These are phyloP conservation scores for Sarcophaga caerulescens DNA, from an alignment of 2,888 invertebrate genomes.

Conservation along the genomic window DNA sequence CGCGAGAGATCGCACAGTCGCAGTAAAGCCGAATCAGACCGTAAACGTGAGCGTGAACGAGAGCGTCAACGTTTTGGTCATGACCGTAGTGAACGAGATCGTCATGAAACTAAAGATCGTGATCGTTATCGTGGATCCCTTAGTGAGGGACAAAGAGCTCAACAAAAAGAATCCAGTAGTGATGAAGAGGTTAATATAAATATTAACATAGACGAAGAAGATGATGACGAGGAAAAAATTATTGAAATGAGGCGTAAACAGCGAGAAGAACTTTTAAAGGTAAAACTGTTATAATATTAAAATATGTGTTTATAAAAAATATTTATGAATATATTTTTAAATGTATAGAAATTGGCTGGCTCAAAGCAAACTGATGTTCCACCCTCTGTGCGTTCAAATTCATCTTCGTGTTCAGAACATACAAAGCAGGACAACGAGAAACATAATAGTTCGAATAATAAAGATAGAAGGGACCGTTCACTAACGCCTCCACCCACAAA, in stretches of 20 bases:
- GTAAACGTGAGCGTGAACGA: slow-evolving; percentile 78
- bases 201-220: slow-evolving; percentile 92
- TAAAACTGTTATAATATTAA: slow-evolving; percentile 76
- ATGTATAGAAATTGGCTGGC: slow-evolving; percentile 59
- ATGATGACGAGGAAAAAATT: slow-evolving; percentile 95
- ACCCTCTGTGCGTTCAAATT: neutral
- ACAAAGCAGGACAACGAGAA: slow-evolving; percentile 16
- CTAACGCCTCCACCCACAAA: slow-evolving; percentile 29
- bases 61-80: slow-evolving; percentile 75
- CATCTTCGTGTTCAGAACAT: slow-evolving; percentile 25
- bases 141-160: slow-evolving; percentile 89
- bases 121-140: slow-evolving; percentile 87
- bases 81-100: slow-evolving; percentile 78
- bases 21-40: slow-evolving; percentile 80
- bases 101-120: slow-evolving; percentile 77
- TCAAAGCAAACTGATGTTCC: slow-evolving; percentile 35
- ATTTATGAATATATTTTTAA: neutral
- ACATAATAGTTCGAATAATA: slow-evolving; percentile 17
- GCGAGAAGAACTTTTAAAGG: slow-evolving; percentile 93
- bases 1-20: slow-evolving; percentile 79
- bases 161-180: slow-evolving; percentile 83
- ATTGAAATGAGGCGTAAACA: slow-evolving; percentile 94
- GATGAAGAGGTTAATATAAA: slow-evolving; percentile 88
- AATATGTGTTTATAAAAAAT: neutral
- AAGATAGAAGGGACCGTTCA: slow-evolving; percentile 28